Conservation (phyloP, 2,797 vertebrate genomes). For the Uromys caudimaculatus region DNA sequence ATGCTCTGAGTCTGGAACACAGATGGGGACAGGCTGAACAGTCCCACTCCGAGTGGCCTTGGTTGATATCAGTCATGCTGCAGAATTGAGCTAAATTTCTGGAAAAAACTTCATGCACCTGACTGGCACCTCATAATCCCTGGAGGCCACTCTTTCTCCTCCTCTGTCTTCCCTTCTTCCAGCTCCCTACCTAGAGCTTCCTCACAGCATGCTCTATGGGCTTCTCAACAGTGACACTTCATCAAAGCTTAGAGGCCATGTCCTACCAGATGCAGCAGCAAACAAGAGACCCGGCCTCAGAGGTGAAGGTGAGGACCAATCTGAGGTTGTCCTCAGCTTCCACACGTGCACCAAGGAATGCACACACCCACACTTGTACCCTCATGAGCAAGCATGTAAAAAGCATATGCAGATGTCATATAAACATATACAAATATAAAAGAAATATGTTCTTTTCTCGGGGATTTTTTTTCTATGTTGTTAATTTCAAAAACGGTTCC, state of each 20-base stretch:
- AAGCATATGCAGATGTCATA: neutral
- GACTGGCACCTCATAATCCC: neutral
- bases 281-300: too few species aligned
- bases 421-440: neutral
- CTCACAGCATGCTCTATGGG: neutral
- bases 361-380: neutral
- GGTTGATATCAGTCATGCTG: neutral
- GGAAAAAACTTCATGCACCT: neutral
- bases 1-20: neutral
- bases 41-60: neutral
- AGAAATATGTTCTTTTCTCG: neutral
- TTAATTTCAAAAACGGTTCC: conserved; percentile 32
- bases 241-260: too few species aligned
- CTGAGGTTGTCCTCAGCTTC: neutral
- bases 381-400: neutral
- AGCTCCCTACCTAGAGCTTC: neutral
- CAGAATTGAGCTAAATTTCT: neutral
- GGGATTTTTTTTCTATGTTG: neutral
- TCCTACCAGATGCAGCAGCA: too few species aligned
- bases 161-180: too few species aligned
- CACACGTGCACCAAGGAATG: neutral
- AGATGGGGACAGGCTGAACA: neutral
- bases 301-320: neutral
- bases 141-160: neutral
- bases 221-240: neutral